phyloP scores from a whole-genome alignment of 1,140 invertebrate genomes.

The Neodiprion fabricii region DNA sequence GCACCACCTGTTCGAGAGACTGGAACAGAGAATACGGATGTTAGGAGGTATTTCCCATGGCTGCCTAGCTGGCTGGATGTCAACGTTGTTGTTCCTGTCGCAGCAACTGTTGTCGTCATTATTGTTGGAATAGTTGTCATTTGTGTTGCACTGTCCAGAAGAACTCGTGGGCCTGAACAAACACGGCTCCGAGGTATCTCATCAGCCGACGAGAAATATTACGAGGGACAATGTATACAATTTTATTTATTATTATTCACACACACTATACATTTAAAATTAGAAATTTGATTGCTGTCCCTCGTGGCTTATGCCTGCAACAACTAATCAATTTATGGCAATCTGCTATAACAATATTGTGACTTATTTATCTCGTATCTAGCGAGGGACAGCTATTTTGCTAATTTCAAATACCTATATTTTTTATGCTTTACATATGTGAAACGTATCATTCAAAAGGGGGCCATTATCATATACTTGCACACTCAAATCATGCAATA shows the following conservation, averaged over 20 bases:
- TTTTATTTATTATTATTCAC: slow-evolving; percentile 35
- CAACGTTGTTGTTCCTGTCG: slow-evolving; percentile 83
- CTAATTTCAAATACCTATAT: too few relatives aligned
- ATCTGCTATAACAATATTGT: neutral
- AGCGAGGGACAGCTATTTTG: too few relatives aligned
- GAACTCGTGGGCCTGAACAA: slow-evolving; percentile 75
- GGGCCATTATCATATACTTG: too few relatives aligned
- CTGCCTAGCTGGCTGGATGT: slow-evolving; percentile 85
- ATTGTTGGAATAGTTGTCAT: slow-evolving; percentile 88
- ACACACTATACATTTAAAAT: slow-evolving; percentile 14
- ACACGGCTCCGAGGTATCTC: slow-evolving; percentile 80
- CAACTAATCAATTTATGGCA: neutral
- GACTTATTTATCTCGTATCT: neutral
- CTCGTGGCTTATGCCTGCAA: neutral
- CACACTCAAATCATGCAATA: too few relatives aligned
- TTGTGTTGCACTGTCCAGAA: slow-evolving; percentile 81
- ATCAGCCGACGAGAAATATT: slow-evolving; percentile 61
- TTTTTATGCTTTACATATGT: too few relatives aligned
- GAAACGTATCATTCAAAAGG: too few relatives aligned
- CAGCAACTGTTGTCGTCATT: slow-evolving; percentile 85
- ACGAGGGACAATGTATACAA: slow-evolving; percentile 61
- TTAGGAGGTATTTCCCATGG: slow-evolving; percentile 76
- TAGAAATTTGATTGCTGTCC: neutral
- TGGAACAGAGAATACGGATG: slow-evolving; percentile 63
- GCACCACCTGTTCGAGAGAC: slow-evolving; percentile 75